Base-by-base conservation (phyloP, 2,797 vertebrate species). In the Poecile montanus region DNA sequence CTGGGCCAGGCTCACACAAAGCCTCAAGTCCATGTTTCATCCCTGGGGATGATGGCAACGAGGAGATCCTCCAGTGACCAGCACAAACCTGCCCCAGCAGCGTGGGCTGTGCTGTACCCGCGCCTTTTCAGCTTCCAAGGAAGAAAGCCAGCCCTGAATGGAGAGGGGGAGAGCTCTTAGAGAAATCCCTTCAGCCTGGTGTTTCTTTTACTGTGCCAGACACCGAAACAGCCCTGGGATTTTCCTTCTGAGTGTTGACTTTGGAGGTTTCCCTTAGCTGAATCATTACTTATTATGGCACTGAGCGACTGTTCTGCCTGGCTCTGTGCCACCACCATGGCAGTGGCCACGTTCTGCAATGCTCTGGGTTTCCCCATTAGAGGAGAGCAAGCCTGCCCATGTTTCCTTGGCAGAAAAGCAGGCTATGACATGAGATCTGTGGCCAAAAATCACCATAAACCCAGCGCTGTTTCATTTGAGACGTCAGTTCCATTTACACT, bases 361-460 rank as follows among this genome's bases (percentile, higher is more conserved):
- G 23, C n/a, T 89, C 54, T 80, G 65, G 79, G 72, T 58, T 73
- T 75, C 66, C 71, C 62, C 68, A 34, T 25, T n/a, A 80, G 75
- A 81, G 65, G 21, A 76, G 54, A 91, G 53, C 57, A 61, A 66
- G 65, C 57, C 72, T 93, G 85, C 68, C 93, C 27, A 1, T 9
- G 62, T 72, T 88, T 71, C 66, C 89, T 85, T 94, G 89, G 88
- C 93, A 91, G 94, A 27, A 58, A 68, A 63, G 61, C 76, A 77
- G 65, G 34, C 76, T 63, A 7, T 48, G 92, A 86, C 79, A 81
- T 8, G 76, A 47, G 73, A 45, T 23, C 92, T 75, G 80, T 40
- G 83, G 80, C 88, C 91, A 54, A 81, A 86, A 86, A 34, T 88
- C 89, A 71, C 75, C 68, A 68, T 63, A 67, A 91, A 80, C 16